Evolutionary conservation across 1,140 invertebrate genomes (phyloP), one percentile per base, ranked within the genome.

Genomic region (Drosophila grimshawi): DNA sequence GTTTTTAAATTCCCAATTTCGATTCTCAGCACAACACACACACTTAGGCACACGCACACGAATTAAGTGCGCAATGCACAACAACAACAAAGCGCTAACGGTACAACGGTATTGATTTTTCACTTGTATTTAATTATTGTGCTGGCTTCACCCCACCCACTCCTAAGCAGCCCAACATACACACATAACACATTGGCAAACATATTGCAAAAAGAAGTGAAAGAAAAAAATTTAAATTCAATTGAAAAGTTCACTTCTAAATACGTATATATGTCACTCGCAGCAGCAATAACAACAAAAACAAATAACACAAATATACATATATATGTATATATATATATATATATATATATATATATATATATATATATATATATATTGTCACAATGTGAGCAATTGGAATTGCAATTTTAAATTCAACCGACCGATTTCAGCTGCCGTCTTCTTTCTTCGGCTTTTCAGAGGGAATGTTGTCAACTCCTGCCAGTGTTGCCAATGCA

Each of bases 41-140:
- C 0, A 19, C 19, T 19, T 19, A 19, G 19, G 49, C 27, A 52
- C 51, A 7, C 61, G 19, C 55, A 56, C 62, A 61, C 45, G 30
- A 7, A 56, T 43, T 56, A 37, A 61, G 35, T 75, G 69, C 62
- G 63, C 63, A 73, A 66, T 45, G 66, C 46, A 75, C 72, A 69
- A 69, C 43, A 69, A 75, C 66, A 69, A 75, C 66, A 70, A 71
- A 70, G 45, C 8, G 52, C n/a, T 70, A 70, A 70, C 59, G 67
- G 67, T 75, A 63, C 64, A 74, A 77, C 74, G 74, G 62, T 77
- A 73, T 78, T 78, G 75, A 78, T 78, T 78, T 78, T 78, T 78
- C 70, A 68, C 69, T 77, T 62, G 29, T 65, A 72, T 68, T 73
- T 68, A 73, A 73, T 73, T 73, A 68, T 61, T 61, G 64, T 33